Evolutionary conservation across 2,888 invertebrate species (phyloP).

Genomic region (Mythimna ferrago): DNA sequence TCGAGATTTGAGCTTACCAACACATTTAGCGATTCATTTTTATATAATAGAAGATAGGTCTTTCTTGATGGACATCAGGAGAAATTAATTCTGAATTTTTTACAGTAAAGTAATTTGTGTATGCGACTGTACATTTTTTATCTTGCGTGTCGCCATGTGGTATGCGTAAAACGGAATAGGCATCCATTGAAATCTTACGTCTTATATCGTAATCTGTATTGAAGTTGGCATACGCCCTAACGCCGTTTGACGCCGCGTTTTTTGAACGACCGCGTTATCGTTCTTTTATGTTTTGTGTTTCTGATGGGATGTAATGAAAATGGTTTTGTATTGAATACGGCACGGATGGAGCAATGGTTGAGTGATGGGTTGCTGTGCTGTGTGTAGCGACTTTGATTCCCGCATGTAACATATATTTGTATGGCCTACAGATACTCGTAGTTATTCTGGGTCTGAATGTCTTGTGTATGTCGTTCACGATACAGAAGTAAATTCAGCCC

Average conservation of each 20-base stretch:
- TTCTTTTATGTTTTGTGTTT: constrained; percentile 37
- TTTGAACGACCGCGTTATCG: constrained; percentile 39
- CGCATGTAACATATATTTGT: too few species aligned
- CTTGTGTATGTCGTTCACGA: too few species aligned
- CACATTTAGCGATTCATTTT: too few species aligned
- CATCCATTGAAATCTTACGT: constrained; percentile 45
- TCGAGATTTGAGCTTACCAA: too few species aligned
- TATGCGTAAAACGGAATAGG: constrained; percentile 41
- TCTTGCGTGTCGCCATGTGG: constrained; percentile 26
- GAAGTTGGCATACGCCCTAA: constrained; percentile 14
- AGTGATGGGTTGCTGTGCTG: too few species aligned
- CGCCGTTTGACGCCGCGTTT: constrained; percentile 41
- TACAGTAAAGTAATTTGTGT: not conserved
- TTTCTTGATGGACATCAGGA: too few species aligned
- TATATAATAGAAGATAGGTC: too few species aligned
- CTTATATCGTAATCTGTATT: constrained; percentile 45
- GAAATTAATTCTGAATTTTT: not conserved
- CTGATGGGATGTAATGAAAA: constrained; percentile 2
- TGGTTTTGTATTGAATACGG: not conserved
- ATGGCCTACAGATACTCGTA: too few species aligned
- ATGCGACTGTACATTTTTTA: constrained; percentile 22
- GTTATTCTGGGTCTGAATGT: too few species aligned
- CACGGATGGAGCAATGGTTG: too few species aligned
- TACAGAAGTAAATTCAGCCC: too few species aligned
- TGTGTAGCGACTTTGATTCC: too few species aligned